A percentile compares a stretch with the other conserved stretches of the same genome.
These are phyloP conservation scores for Eriocheir sinensis DNA, from an alignment of 1,140 invertebrate species.

Conservation along the genomic window DNA sequence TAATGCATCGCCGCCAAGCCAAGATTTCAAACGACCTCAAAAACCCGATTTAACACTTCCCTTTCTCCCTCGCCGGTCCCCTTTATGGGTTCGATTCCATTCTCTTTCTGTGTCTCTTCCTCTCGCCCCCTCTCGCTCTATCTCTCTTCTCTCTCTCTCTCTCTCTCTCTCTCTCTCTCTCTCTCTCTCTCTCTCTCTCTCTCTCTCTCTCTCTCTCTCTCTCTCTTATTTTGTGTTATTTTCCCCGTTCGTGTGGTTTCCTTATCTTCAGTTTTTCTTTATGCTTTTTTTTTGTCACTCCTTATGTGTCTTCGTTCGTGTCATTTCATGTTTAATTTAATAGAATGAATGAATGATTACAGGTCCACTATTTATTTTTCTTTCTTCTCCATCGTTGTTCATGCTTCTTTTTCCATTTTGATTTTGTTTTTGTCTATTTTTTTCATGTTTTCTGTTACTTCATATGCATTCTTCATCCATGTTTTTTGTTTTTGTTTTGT, in stretches of 20 bases:
- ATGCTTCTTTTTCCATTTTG: no score
- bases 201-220: conserved; percentile 6
- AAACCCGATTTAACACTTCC: neutral
- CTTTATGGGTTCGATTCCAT: neutral
- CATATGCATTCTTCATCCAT: no score
- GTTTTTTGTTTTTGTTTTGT: no score
- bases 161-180: conserved; percentile 12
- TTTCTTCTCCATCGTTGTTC: no score
- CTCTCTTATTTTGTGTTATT: neutral
- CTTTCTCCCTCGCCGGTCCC: neutral
- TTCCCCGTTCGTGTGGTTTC: no score
- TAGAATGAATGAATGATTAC: no score
- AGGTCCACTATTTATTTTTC: no score
- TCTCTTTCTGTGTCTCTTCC: no score
- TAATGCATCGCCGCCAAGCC: neutral
- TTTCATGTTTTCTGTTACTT: no score
- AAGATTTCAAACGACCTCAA: neutral
- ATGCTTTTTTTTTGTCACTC: neutral
- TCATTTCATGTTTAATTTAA: no score
- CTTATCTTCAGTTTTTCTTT: conserved; percentile 3
- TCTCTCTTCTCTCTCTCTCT: neutral
- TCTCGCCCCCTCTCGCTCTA: no score
- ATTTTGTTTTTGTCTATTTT: no score
- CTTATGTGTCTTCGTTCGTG: neutral
- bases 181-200: neutral